Base-by-base conservation (phyloP, 2,888 invertebrate genomes). In the Coleophora deauratella region DNA sequence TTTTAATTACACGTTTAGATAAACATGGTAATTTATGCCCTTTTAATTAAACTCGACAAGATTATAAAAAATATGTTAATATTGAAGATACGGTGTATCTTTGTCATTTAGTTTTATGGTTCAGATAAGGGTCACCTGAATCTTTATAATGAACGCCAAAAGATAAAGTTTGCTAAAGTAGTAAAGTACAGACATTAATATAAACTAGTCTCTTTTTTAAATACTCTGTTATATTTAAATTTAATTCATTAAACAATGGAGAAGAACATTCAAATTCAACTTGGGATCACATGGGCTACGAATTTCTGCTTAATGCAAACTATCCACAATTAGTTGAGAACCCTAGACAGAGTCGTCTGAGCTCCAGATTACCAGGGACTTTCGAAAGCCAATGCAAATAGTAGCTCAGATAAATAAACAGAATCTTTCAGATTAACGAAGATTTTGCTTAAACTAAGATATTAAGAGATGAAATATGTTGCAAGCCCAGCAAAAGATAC, bases 1-100 rank as follows among this genome's bases (percentile, higher is more conserved):
- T 38, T 52, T 52, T 54, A 47, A 55, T 56, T 52, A 45, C 46
- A 35, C 41, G 42, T 49, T 39, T 27, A 21, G 21, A 21, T 21
- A 21, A 21, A 21, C 3, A 21, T 6, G 21, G 6, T 21, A 21
- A 3, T 37, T 31, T 37, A 31, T 30, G 28, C 31, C 30, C 31
- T 10, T n/a, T 9, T 13, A 14, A 37, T 37, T 37, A 13, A 34
- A 34, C 13, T 34, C n/a, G 34, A 14, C 14, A 14, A 34, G 15
- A 15, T 14, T 7, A 9, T 14, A 34, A 14, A 14, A 34, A 34
- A 34, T 9, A 34, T 34, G 10, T 13, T 9, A 9, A 14, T n/a
- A 34, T 10, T 34, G 15, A 15, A 14, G 15, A 15, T 15, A 34
- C 14, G 13, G 9, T 9, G 15, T 34, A 34, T 21, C 21, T 21